Base-by-base conservation (phyloP, 2,888 invertebrate genomes). In the Stenchaetothrips biformis region DNA sequence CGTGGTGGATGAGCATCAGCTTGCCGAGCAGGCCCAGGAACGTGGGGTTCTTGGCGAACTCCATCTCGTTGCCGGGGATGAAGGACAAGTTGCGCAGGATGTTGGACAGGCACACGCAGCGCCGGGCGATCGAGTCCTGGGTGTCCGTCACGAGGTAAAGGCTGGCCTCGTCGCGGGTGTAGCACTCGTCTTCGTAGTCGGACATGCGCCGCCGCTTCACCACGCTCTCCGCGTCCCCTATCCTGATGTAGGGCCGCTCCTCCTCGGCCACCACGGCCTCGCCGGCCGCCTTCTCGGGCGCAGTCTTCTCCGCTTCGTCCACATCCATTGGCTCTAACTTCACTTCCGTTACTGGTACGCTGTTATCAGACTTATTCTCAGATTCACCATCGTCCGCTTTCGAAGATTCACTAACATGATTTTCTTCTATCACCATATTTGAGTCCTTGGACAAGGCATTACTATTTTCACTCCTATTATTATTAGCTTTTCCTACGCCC, bases 81-180 rank as follows among this genome's bases (percentile, higher is more conserved):
- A 99, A 99, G 3, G 98, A 98, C 85, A 99, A 91, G 86, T 98
- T 99, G 85, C 99, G 92, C 84, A 99, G 90, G 85, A 99, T 96
- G 87, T 98, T 99, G 80, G 98, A 98, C 82, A 99, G 90, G 86
- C 96, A 96, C 82, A 98, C 92, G 87, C 97, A 97, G 83, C 98
- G 92, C 83, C 94, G 91, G 62, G 96, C 95, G 83, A 97, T 89
- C 84, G 94, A 92, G 87, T 97, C 97, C 86, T 96, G 94, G 83
- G 93, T 93, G 86, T 96, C 96, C 82, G 93, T 93, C 25, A 95
- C 92, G 82, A 95, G 90, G 86, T 93, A 93, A 83, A 97, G 90
- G 85, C 95, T 95, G 81, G 96, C 94, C 86, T 97, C 96, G 87
- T 97, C 96, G 83, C 95, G 90, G 83, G 95, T 94, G 87, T 96